phyloP scores from a whole-genome alignment of 2,888 invertebrate species.

The Linnaemya vulpina region DNA sequence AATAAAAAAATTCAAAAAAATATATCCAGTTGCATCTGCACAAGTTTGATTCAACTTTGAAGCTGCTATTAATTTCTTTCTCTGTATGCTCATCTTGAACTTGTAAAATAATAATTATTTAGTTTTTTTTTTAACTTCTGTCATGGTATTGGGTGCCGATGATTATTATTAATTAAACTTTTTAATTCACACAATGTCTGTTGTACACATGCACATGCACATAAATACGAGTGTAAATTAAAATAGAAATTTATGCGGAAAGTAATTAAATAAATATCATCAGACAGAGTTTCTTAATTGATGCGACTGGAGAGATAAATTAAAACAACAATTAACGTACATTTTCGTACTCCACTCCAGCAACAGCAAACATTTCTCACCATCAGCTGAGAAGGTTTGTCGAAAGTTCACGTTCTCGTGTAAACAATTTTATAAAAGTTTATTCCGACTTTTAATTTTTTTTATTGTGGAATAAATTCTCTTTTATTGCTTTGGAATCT shows the following conservation, averaged over 20 bases:
- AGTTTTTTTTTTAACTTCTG: conserved; percentile 1
- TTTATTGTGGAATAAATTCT: too few species aligned
- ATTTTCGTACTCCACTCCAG: not conserved
- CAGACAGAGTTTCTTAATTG: conserved; percentile 31
- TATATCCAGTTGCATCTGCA: not conserved
- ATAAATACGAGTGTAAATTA: not conserved
- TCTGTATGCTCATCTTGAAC: conserved; percentile 56
- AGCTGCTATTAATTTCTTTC: conserved; percentile 38
- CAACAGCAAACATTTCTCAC: not conserved
- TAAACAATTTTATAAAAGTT: not conserved
- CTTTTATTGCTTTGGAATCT: too few species aligned
- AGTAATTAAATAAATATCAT: conserved; percentile 38
- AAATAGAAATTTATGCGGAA: conserved; percentile 9
- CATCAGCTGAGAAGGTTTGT: not conserved
- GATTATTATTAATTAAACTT: conserved; percentile 70
- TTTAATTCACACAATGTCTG: conserved; percentile 51
- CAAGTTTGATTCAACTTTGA: not conserved
- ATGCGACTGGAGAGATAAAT: not conserved
- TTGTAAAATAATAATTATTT: conserved; percentile 38
- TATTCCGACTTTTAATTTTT: too few species aligned
- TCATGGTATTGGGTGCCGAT: conserved; percentile 56
- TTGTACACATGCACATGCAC: not conserved
- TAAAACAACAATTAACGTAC: not conserved
- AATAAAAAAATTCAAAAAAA: too few species aligned
- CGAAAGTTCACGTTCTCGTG: not conserved